phyloP scores from a whole-genome alignment of 2,113 vertebrate genomes.

The Solea solea region DNA sequence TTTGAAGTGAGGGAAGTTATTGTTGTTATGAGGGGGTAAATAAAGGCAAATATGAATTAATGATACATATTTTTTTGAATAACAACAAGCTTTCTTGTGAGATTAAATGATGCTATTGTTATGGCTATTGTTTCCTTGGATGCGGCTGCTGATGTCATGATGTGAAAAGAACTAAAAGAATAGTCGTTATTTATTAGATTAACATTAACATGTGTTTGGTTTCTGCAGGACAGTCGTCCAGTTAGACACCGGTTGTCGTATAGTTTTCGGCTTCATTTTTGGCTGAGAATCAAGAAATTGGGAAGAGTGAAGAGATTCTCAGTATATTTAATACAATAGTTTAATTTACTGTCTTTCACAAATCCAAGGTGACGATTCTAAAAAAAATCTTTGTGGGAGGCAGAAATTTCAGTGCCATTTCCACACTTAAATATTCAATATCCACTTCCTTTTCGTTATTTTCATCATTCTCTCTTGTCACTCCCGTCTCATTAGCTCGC shows the following conservation, averaged over 20 bases:
- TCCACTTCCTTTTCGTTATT: constrained; percentile 15
- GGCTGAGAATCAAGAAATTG: not conserved
- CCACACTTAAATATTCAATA: constrained; percentile 11
- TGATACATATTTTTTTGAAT: too few species aligned
- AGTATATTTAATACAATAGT: not conserved
- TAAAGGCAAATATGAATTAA: too few species aligned
- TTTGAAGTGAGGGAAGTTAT: too few species aligned
- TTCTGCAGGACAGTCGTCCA: not conserved
- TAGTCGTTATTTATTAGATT: too few species aligned
- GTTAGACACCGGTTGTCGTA: too few species aligned
- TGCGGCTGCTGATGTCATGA: too few species aligned
- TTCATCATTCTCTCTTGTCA: constrained; percentile 22
- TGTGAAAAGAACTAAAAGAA: too few species aligned
- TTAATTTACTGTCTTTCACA: not conserved
- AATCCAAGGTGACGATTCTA: not conserved
- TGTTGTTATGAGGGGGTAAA: too few species aligned
- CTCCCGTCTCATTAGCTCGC: constrained; percentile 61
- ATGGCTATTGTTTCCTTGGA: too few species aligned
- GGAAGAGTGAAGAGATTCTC: not conserved
- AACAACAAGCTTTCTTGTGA: too few species aligned
- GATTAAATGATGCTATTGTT: too few species aligned
- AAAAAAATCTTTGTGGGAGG: not conserved
- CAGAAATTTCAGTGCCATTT: constrained; percentile 10
- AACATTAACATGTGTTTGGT: too few species aligned
- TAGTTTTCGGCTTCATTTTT: not conserved